These are phyloP conservation scores for Leptocoma aspasia DNA, from an alignment of 2,113 vertebrate genomes.

Conservation along the genomic window DNA sequence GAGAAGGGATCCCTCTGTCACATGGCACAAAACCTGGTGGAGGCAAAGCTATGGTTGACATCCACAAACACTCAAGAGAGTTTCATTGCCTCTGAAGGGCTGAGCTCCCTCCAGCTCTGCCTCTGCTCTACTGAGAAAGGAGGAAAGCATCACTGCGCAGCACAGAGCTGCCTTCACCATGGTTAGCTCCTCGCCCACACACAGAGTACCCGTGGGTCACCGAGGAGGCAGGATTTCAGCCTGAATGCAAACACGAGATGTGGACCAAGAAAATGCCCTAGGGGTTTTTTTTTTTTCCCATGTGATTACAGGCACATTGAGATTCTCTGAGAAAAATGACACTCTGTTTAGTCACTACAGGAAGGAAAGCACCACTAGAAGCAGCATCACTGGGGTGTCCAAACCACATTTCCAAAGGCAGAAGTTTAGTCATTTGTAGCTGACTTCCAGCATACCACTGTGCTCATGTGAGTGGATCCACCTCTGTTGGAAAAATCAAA, in stretches of 20 bases:
- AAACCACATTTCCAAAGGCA: conserved; percentile 10
- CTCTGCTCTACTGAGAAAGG: background rate
- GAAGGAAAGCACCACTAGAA: conserved; percentile 42
- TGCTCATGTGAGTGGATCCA: conserved; percentile 7
- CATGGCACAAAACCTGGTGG: background rate
- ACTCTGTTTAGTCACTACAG: conserved; percentile 9
- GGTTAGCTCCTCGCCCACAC: conserved; percentile 9
- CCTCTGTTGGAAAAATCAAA: conserved; percentile 6
- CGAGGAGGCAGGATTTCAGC: conserved; percentile 57
- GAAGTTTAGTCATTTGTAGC: conserved; percentile 32
- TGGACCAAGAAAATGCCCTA: conserved; percentile 32
- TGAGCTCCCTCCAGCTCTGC: background rate
- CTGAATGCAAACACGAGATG: conserved; percentile 28
- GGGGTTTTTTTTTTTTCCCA: background rate
- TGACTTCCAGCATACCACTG: background rate
- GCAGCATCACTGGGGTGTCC: conserved; percentile 36
- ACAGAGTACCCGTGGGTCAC: background rate
- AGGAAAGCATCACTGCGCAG: background rate
- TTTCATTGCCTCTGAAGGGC: background rate
- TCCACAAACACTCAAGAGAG: background rate
- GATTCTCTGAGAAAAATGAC: conserved; percentile 45
- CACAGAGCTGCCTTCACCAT: background rate
- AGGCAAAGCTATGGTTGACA: background rate
- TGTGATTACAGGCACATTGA: conserved; percentile 25
- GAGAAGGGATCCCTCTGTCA: background rate